Percentiles rank a stretch among this genome's conserved stretches.
Conservation (phyloP, 2,888 invertebrate species). For the Lysandra coridon region DNA sequence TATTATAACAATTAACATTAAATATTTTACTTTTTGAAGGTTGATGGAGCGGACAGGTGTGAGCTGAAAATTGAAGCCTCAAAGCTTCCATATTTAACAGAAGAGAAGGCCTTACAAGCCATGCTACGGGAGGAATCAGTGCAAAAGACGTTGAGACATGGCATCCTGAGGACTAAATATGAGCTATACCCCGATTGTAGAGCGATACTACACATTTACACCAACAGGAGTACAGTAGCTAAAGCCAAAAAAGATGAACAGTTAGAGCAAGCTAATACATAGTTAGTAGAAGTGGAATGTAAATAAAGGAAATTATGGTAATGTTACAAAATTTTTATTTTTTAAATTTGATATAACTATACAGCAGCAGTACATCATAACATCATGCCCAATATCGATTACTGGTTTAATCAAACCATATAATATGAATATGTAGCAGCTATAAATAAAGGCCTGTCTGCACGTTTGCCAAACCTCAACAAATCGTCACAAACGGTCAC, state of each 20-base stretch:
- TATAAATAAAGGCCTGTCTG: too few species aligned
- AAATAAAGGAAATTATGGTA: not conserved
- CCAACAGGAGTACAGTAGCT: conserved; percentile 45
- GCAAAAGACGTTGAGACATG: conserved; percentile 54
- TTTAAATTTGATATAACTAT: not conserved
- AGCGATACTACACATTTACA: conserved; percentile 66
- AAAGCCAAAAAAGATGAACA: conserved; percentile 40
- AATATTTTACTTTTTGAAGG: conserved; percentile 50
- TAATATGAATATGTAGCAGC: too few species aligned
- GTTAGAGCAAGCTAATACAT: not conserved
- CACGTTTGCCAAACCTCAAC: too few species aligned
- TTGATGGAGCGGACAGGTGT: conserved; percentile 70
- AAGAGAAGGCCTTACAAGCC: conserved; percentile 61
- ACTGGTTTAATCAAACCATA: too few species aligned
- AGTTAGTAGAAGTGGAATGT: not conserved
- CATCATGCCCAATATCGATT: too few species aligned
- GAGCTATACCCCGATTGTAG: conserved; percentile 68
- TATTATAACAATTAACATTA: not conserved
- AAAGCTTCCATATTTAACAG: conserved; percentile 55
- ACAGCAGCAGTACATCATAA: too few species aligned
- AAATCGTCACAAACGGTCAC: too few species aligned
- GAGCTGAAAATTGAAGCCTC: conserved; percentile 64
- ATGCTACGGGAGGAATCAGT: conserved; percentile 61
- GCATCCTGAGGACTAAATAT: conserved; percentile 60
- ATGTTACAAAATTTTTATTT: not conserved